phyloP scores from a whole-genome alignment of 2,113 vertebrate genomes.

The Pavo muticus region DNA sequence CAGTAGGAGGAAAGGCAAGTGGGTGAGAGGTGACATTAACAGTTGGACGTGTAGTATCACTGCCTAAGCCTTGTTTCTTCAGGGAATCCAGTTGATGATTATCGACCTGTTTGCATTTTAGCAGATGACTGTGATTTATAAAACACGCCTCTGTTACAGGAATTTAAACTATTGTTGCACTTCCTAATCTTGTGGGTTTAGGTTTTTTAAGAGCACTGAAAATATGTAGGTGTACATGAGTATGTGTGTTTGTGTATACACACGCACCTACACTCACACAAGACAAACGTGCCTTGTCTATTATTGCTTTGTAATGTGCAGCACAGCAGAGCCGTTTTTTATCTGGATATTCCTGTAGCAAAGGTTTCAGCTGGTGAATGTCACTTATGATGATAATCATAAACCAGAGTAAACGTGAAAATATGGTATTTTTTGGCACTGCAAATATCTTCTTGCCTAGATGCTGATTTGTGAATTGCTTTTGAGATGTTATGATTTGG shows the following conservation, averaged over 20 bases:
- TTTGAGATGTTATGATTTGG: background rate
- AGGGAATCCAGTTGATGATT: background rate
- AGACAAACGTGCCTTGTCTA: background rate
- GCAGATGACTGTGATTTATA: background rate
- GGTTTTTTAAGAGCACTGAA: slow-evolving; percentile 3
- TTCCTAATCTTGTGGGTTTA: slow-evolving; percentile 7
- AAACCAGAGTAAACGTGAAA: background rate
- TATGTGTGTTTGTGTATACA: background rate
- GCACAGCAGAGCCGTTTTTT: background rate
- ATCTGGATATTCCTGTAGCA: background rate
- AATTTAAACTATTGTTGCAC: slow-evolving; percentile 3
- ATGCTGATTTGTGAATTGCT: background rate
- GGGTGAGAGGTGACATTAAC: background rate
- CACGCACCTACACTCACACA: background rate
- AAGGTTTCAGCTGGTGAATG: background rate
- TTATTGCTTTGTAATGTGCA: background rate
- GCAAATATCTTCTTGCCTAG: background rate
- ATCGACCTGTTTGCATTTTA: background rate
- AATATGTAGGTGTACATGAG: background rate
- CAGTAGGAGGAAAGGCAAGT: background rate
- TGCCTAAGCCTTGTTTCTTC: background rate
- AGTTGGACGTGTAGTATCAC: background rate
- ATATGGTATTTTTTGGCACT: background rate
- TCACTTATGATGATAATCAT: background rate
- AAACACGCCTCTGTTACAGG: background rate